Percentiles rank a stretch among this genome's conserved stretches.
Evolutionary conservation across 1,140 invertebrate genomes (phyloP).

Genomic region (Limonius californicus): DNA sequence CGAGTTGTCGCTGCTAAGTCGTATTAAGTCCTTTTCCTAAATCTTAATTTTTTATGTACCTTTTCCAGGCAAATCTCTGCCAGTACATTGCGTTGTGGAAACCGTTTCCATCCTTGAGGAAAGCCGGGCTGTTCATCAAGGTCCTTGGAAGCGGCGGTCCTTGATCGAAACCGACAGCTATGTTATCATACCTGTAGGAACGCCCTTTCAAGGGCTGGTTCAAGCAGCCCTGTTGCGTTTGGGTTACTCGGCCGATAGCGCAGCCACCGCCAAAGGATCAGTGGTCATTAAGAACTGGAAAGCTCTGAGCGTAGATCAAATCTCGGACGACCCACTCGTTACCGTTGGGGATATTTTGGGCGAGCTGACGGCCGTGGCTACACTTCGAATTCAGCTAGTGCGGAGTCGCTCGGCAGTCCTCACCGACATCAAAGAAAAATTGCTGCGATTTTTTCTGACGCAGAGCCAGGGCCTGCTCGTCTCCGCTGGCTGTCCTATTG

Average conservation of each 20-base stretch:
- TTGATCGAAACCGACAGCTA: conserved; percentile 85
- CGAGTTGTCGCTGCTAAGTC: neutral
- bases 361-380: conserved; percentile 86
- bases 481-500: conserved; percentile 85
- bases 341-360: conserved; percentile 91
- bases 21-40: neutral
- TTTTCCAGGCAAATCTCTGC: conserved; percentile 80
- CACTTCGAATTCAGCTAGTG: conserved; percentile 83
- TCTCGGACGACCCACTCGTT: conserved; percentile 78
- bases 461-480: conserved; percentile 83
- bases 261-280: conserved; percentile 75
- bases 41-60: conserved; percentile 27
- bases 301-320: conserved; percentile 82
- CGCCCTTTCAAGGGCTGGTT: conserved; percentile 80
- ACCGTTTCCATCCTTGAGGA: conserved; percentile 69
- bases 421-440: conserved; percentile 88
- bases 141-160: conserved; percentile 58
- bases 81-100: conserved; percentile 89
- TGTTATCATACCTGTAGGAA: conserved; percentile 87
- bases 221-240: conserved; percentile 71
- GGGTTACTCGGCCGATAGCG: conserved; percentile 72
- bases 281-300: conserved; percentile 94
- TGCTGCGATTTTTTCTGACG: conserved; percentile 79
- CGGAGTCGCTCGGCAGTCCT: conserved; percentile 71
- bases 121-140: conserved; percentile 48